A percentile compares a stretch with the other conserved stretches of the same genome.
Conservation (phyloP, 2,113 vertebrate genomes). For the Xiphorhynchus elegans region DNA sequence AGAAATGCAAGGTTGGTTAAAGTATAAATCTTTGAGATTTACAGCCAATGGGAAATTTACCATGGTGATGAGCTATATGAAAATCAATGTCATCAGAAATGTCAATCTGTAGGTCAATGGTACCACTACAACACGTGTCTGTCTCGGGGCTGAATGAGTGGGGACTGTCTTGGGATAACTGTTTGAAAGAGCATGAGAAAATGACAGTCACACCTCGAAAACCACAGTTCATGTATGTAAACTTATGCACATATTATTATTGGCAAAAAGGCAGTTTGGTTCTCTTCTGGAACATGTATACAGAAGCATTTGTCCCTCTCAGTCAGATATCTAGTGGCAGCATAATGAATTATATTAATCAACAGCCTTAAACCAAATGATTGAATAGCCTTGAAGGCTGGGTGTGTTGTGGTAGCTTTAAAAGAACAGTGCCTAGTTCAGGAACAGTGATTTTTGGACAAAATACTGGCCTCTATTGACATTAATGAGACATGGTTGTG, state of each 20-base stretch:
- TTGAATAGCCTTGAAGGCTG: background rate
- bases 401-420: background rate
- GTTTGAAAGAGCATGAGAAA: background rate
- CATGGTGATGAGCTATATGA: background rate
- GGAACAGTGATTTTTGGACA: background rate
- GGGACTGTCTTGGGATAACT: background rate
- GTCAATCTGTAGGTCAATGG: background rate
- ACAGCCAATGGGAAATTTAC: background rate
- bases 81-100: background rate
- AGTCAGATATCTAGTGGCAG: background rate
- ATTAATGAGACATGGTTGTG: background rate
- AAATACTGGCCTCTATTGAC: background rate
- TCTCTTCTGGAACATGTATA: background rate
- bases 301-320: background rate
- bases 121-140: background rate
- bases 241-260: background rate
- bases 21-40: background rate
- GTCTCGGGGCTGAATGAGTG: background rate
- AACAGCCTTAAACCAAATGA: background rate
- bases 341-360: background rate
- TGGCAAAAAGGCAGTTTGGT: background rate
- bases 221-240: background rate
- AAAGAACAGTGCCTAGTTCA: background rate
- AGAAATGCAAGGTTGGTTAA: background rate
- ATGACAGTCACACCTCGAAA: background rate